A percentile compares a stretch with the other conserved stretches of the same genome.
Conservation (phyloP, 2,797 vertebrate genomes). For the Balearica regulorum region DNA sequence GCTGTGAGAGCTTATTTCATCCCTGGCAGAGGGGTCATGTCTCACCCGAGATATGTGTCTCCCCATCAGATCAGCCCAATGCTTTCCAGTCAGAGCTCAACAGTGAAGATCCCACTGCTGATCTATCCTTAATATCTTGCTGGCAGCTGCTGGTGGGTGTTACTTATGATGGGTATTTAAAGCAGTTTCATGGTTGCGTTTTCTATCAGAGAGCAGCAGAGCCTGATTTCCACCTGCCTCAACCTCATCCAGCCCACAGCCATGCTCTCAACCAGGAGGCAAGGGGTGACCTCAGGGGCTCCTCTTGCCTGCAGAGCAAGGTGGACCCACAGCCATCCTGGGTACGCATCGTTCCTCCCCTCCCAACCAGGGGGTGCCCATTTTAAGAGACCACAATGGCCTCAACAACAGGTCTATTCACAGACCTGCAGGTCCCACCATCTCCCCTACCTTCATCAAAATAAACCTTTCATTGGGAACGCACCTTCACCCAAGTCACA, state of each 20-base stretch:
- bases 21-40: not conserved
- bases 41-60: not conserved
- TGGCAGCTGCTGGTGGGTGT: not conserved
- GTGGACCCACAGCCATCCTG: accelerated
- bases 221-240: accelerated
- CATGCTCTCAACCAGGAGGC: accelerated
- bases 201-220: not conserved
- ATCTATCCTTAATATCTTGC: not conserved
- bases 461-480: not conserved
- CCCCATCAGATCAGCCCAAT: accelerated
- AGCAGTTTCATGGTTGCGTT: not conserved
- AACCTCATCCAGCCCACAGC: not conserved
- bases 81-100: not conserved
- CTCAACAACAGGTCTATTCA: not conserved
- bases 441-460: not conserved
- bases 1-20: not conserved
- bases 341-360: accelerated
- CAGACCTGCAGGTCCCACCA: not conserved
- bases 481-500: not conserved
- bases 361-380: not conserved
- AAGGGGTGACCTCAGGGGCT: not conserved
- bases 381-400: not conserved
- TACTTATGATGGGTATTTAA: not conserved
- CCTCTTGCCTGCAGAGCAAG: accelerated
- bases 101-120: not conserved